Evolutionary conservation across 2,113 vertebrate species (phyloP).

Genomic region (Passer montanus): DNA sequence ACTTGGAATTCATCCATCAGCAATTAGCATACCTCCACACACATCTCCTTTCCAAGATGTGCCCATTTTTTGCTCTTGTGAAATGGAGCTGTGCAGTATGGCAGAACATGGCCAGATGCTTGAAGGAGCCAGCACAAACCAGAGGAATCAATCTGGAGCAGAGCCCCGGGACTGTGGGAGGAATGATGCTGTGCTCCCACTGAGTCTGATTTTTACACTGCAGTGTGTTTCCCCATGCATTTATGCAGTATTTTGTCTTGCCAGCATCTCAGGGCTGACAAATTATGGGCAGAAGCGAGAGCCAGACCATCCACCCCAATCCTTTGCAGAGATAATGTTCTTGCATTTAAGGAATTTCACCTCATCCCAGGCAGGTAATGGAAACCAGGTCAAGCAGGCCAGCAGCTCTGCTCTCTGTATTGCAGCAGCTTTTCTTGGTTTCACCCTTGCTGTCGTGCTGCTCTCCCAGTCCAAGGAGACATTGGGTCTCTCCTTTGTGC

Average conservation of each 20-base stretch:
- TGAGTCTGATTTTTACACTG: not conserved
- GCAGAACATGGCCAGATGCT: not conserved
- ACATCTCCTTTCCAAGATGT: not conserved
- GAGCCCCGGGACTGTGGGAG: not conserved
- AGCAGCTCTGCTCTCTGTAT: not conserved
- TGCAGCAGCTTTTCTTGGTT: not conserved
- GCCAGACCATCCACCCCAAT: not conserved
- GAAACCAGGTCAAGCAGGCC: not conserved
- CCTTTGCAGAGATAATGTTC: not conserved
- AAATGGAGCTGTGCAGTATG: not conserved
- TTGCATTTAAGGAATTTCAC: not conserved
- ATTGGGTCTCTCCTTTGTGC: rapidly evolving
- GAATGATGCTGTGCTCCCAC: not conserved
- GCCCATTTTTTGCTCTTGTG: not conserved
- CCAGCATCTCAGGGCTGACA: not conserved
- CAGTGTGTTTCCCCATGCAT: not conserved
- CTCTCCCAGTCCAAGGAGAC: not conserved
- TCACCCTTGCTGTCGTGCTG: not conserved
- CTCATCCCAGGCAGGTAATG: not conserved
- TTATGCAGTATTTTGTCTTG: not conserved
- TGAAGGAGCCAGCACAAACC: not conserved
- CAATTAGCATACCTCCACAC: not conserved
- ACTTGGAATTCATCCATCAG: not conserved
- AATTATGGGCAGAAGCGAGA: not conserved
- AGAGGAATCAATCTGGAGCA: not conserved